Evolutionary conservation across 2,113 vertebrate genomes (phyloP).

Genomic region (Mus spicilegus): DNA sequence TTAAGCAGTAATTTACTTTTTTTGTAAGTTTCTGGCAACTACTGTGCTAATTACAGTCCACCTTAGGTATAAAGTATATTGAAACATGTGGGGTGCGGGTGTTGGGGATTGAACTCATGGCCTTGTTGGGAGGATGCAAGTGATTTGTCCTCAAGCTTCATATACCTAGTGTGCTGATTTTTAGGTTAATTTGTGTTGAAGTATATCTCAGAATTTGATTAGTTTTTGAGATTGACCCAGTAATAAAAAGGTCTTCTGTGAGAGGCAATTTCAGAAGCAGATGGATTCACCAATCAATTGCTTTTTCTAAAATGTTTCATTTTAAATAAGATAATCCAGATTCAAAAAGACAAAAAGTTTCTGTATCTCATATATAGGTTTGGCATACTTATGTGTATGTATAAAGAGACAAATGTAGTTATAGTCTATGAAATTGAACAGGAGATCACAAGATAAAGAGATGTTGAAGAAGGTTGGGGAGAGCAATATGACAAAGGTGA

Average conservation of each 20-base stretch:
- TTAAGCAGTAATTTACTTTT: neutral
- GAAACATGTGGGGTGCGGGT: neutral
- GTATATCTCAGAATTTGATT: neutral
- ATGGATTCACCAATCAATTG: no score
- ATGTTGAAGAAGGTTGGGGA: neutral
- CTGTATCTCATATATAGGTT: no score
- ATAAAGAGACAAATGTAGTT: neutral
- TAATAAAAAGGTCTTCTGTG: neutral
- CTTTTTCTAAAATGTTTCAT: neutral
- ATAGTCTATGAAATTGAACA: neutral
- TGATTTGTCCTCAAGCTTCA: neutral
- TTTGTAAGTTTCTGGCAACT: neutral
- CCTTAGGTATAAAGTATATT: neutral
- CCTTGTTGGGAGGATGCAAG: neutral
- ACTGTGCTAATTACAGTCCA: neutral
- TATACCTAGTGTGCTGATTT: neutral
- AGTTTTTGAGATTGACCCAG: neutral
- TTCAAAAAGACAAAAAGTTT: neutral
- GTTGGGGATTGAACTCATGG: neutral
- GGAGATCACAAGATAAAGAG: neutral
- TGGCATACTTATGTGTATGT: neutral
- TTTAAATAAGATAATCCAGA: neutral
- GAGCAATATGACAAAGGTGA: neutral
- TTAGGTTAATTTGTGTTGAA: neutral
- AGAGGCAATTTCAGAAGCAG: neutral